A percentile compares a stretch with the other conserved stretches of the same genome.
phyloP scores from a whole-genome alignment of 1,140 invertebrate species.

The Ceratina japonica region DNA sequence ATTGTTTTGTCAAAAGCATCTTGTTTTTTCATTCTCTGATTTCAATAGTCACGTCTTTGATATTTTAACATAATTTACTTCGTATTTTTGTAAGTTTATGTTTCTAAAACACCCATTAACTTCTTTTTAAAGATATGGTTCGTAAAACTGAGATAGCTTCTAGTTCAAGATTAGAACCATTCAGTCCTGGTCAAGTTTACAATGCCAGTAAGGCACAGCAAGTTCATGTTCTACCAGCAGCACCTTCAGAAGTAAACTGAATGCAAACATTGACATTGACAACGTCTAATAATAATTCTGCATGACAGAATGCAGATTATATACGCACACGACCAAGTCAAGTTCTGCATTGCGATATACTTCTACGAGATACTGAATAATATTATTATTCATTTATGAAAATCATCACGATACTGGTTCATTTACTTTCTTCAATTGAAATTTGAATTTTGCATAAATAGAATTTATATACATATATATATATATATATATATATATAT shows the following conservation, averaged over 20 bases:
- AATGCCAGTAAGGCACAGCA: conserved; percentile 93
- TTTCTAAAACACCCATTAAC: conserved; percentile 51
- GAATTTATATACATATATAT: conserved; percentile 9
- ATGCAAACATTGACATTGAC: conserved; percentile 43
- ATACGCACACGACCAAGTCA: conserved; percentile 9
- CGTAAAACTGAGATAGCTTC: conserved; percentile 73
- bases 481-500: conserved; percentile 13
- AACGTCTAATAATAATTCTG: conserved; percentile 23
- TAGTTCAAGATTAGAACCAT: conserved; percentile 88
- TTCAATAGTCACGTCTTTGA: neutral
- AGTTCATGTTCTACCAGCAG: conserved; percentile 88
- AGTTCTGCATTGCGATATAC: conserved; percentile 21
- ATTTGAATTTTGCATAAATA: conserved; percentile 41
- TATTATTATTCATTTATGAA: conserved; percentile 25
- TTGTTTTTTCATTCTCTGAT: neutral
- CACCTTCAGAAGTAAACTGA: conserved; percentile 68
- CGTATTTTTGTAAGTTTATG: conserved; percentile 8
- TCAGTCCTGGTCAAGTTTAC: conserved; percentile 92
- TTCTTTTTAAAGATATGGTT: conserved; percentile 62
- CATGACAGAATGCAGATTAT: conserved; percentile 25
- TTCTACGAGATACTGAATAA: conserved; percentile 27
- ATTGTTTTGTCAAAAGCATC: too few species aligned
- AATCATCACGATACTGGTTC: conserved; percentile 13
- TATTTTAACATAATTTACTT: neutral
- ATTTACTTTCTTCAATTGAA: conserved; percentile 42